Percentiles rank a stretch among this genome's conserved stretches.
These are phyloP conservation scores for Delphinus delphis DNA, from an alignment of 2,113 vertebrate genomes.

Conservation along the genomic window DNA sequence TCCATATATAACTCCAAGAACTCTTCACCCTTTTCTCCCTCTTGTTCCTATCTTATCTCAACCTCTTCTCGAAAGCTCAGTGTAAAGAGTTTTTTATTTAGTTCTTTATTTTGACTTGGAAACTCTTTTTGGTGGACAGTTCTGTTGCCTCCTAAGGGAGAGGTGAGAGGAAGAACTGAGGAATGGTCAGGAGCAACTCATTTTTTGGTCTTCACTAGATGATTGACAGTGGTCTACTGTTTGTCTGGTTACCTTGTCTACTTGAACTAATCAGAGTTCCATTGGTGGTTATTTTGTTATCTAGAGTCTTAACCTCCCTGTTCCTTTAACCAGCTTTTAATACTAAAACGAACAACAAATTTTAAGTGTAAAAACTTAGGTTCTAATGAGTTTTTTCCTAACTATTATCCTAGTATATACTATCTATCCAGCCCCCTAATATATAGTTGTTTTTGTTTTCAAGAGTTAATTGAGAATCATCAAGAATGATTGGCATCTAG, in stretches of 20 bases:
- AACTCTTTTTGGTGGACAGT: background rate
- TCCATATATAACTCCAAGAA: background rate
- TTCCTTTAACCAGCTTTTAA: background rate
- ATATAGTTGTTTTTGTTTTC: background rate
- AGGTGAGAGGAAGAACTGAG: background rate
- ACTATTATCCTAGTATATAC: background rate
- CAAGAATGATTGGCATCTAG: background rate
- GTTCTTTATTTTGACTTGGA: background rate
- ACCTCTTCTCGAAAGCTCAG: background rate
- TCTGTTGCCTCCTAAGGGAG: background rate
- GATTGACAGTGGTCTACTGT: background rate
- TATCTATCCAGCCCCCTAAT: background rate
- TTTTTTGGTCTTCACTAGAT: background rate
- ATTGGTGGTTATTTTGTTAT: background rate
- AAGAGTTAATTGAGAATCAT: background rate
- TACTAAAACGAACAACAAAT: background rate
- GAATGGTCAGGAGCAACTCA: background rate
- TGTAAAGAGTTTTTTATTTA: background rate
- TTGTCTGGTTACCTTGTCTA: background rate
- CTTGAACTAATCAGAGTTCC: background rate
- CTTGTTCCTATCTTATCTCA: background rate
- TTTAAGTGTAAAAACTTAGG: background rate
- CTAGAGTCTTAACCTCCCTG: background rate
- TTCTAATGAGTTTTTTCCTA: background rate
- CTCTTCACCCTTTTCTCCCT: background rate